A percentile compares a stretch with the other conserved stretches of the same genome.
Evolutionary conservation across 2,797 vertebrate species (phyloP).

Genomic region (Phrynocephalus guinanensis): DNA sequence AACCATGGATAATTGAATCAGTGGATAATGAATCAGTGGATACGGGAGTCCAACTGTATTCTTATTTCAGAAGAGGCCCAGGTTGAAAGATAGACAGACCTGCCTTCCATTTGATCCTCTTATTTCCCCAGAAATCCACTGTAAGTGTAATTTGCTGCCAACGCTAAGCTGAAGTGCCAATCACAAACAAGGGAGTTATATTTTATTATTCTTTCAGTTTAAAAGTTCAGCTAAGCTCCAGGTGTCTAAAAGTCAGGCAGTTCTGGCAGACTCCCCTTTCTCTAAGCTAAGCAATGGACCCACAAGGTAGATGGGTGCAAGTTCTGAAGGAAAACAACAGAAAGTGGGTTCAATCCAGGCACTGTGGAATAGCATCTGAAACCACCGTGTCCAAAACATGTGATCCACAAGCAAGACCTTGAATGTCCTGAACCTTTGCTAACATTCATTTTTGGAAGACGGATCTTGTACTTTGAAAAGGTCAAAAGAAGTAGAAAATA

Average conservation of each 20-base stretch:
- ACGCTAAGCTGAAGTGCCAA: not conserved
- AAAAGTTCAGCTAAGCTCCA: not conserved
- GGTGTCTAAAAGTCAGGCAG: not conserved
- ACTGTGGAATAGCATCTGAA: not conserved
- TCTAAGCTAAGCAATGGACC: not conserved
- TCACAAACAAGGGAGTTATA: not conserved
- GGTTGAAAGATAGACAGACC: not conserved
- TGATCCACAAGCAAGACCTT: not conserved
- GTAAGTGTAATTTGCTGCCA: not conserved
- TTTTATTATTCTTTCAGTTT: not conserved
- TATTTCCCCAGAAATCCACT: not conserved
- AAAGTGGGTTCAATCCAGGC: constrained; percentile 3
- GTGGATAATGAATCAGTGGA: too few relatives aligned
- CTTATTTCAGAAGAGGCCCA: not conserved
- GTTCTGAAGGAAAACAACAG: constrained; percentile 1
- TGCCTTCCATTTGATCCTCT: not conserved
- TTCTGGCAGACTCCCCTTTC: constrained; percentile 2
- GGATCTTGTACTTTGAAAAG: not conserved
- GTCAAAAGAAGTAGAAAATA: not conserved
- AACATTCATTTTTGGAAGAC: not conserved
- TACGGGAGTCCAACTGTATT: not conserved
- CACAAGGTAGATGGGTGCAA: not conserved
- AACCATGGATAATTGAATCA: too few relatives aligned
- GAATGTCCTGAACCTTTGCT: not conserved
- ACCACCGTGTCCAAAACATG: not conserved